Base-by-base conservation (phyloP, 2,888 invertebrate species). In the Mesopsocus fuscifrons region DNA sequence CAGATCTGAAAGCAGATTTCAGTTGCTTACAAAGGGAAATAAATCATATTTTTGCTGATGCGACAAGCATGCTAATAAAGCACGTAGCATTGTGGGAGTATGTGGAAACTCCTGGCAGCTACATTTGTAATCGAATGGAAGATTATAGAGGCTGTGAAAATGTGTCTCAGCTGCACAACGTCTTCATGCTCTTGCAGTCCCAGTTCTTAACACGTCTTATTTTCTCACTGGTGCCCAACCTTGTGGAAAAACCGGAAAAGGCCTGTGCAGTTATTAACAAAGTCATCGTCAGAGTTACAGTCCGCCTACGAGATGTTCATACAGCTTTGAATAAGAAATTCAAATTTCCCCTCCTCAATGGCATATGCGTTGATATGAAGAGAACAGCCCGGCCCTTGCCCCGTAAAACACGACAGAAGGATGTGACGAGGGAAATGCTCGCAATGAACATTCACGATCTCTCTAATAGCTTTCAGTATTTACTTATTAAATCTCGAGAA, bases 61-160 rank as follows among this genome's bases (percentile, higher is more conserved):
- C 38, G 6, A 38, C 38, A 16, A 3, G n/a, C 15, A 38, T 13
- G 4, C 21, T 38, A 18, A 18, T 38, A 20, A 20, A 5, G 5
- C 17, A 38, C n/a, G 16, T 38, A n/a, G 18, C 38, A 13, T 11
- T 38, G 6, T 18, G n/a, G 15, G 38, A 38, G 15, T 38, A 38
- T 38, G 20, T 38, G n/a, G 38, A 38, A 38, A 38, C 15, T 38
- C 38, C 38, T 5, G 3, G 21, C 13, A 18, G 8, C 20, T 38
- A 38, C 21, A 20, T 38, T 9, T 38, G 38, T 11, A 15, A 20
- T 15, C 15, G 21, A 16, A 38, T 16, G 15, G 38, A 38, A 20
- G n/a, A 17, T 38, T 38, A 20, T 11, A 20, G 13, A 16, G 20
- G n/a, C 17, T 18, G 17, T 5, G 5, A 17, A 16, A 17, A 33